Evolutionary conservation across 2,797 vertebrate species (phyloP).

Genomic region (Neostethus bicornis): DNA sequence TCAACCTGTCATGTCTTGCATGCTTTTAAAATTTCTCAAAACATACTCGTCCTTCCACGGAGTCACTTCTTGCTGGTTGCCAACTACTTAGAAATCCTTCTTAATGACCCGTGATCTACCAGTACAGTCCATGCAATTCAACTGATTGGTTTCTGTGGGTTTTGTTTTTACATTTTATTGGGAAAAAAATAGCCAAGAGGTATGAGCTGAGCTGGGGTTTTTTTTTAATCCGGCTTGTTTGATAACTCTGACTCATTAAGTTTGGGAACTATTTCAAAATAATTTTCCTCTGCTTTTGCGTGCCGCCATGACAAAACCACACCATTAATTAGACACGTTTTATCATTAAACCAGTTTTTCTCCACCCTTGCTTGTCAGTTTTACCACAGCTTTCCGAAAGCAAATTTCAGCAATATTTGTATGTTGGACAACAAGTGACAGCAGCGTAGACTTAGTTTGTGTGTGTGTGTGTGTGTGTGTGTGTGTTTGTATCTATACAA

Average conservation of each 20-base stretch:
- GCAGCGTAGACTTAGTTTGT: slow-evolving; percentile 17
- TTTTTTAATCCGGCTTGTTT: background rate
- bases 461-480: slow-evolving; percentile 16
- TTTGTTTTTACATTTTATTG: background rate
- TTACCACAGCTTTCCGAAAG: slow-evolving; percentile 38
- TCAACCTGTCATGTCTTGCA: slow-evolving; percentile 14
- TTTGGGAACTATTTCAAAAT: background rate
- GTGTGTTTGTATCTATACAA: slow-evolving; percentile 11
- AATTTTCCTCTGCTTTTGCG: slow-evolving; percentile 14
- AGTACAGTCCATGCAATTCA: background rate
- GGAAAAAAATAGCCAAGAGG: background rate
- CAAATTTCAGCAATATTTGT: slow-evolving; percentile 42
- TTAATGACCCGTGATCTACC: background rate
- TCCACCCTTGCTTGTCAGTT: slow-evolving; percentile 37
- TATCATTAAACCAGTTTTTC: slow-evolving; percentile 28
- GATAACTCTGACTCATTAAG: background rate
- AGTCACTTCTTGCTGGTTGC: background rate
- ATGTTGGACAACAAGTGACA: slow-evolving; percentile 32
- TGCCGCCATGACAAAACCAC: slow-evolving; percentile 12
- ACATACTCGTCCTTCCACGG: background rate
- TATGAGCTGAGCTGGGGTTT: background rate
- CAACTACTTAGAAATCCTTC: background rate
- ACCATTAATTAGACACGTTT: slow-evolving; percentile 23
- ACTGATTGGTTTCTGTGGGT: background rate
- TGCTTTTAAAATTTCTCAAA: slow-evolving; percentile 17